Evolutionary conservation across 2,113 vertebrate genomes (phyloP).

Genomic region (Rhabdomys dilectus): DNA sequence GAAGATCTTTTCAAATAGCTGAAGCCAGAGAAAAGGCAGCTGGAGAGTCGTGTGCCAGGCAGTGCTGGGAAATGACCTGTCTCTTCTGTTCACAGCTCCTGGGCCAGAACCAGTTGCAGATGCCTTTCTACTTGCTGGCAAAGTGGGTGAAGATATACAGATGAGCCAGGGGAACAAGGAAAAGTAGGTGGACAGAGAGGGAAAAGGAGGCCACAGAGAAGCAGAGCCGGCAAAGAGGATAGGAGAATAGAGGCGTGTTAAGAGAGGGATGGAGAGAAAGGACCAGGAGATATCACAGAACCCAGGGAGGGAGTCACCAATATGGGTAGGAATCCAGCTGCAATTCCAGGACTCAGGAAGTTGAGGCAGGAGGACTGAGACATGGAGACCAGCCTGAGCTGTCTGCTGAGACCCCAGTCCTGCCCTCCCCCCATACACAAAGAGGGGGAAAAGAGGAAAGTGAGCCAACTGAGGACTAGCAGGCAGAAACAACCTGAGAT

Average conservation of each 20-base stretch:
- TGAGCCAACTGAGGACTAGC: background rate
- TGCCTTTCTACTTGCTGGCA: background rate
- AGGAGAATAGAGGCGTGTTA: background rate
- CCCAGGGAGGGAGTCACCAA: background rate
- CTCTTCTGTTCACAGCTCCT: background rate
- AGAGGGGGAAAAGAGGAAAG: background rate
- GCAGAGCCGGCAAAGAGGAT: background rate
- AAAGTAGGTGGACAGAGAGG: background rate
- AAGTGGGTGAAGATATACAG: background rate
- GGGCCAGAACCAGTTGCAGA: background rate
- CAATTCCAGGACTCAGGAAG: background rate
- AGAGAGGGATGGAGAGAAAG: too few relatives aligned
- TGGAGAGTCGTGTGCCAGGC: background rate
- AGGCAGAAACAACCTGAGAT: background rate
- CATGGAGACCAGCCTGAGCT: background rate
- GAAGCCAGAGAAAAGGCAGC: slow-evolving; percentile 35
- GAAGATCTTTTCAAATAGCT: slow-evolving; percentile 41
- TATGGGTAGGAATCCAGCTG: background rate
- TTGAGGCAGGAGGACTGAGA: background rate
- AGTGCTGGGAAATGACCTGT: slow-evolving; percentile 32
- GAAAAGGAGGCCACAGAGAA: background rate
- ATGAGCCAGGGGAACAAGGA: background rate
- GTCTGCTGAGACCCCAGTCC: background rate
- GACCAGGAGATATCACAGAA: background rate
- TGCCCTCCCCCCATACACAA: background rate